Evolutionary conservation across 1,140 invertebrate genomes (phyloP), one percentile per base, ranked within the genome.

Genomic region (Hestina assimilis): DNA sequence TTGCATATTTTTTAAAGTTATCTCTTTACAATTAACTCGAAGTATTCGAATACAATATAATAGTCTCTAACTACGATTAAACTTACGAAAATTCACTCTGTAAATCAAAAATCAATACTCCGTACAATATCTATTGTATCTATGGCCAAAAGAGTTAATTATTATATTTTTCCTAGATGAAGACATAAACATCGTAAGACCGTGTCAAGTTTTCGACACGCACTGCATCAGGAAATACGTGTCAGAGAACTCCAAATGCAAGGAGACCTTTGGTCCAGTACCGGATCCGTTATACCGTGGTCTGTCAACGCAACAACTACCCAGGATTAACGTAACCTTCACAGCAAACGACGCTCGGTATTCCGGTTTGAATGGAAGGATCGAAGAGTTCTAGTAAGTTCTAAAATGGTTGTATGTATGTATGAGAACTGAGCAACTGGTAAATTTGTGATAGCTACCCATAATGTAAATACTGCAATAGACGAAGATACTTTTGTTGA

Each of bases 351-450:
- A 69, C 29, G 24, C 43, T 12, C 26, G 56, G 3, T 48, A 56
- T 17, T 51, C 20, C 15, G 67, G 64, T 7, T 41, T 69, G 0
- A 66, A 69, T 51, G 69, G 60, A 17, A 54, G 17, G n/a, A 64
- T 69, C 12, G 57, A 57, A 2, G 63, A 64, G 20, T 66, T 72
- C 23, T 69, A 64, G 69, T 72, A 63, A 64, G 66, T 64, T 29
- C 17, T n/a, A 14, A 2, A 11, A 15, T 17, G 14, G 5, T 3
- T 35, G 4, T 2, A 1, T 1, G n/a, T n/a, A n/a, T n/a, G n/a
- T n/a, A n/a, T n/a, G n/a, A n/a, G n/a, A n/a, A n/a, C n/a, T n/a
- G n/a, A n/a, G n/a, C n/a, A n/a, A n/a, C n/a, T n/a, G n/a, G n/a
- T n/a, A n/a, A n/a, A n/a, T n/a, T n/a, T n/a, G n/a, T n/a, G n/a